phyloP scores from a whole-genome alignment of 2,797 vertebrate species.

The Chelon labrosus region DNA sequence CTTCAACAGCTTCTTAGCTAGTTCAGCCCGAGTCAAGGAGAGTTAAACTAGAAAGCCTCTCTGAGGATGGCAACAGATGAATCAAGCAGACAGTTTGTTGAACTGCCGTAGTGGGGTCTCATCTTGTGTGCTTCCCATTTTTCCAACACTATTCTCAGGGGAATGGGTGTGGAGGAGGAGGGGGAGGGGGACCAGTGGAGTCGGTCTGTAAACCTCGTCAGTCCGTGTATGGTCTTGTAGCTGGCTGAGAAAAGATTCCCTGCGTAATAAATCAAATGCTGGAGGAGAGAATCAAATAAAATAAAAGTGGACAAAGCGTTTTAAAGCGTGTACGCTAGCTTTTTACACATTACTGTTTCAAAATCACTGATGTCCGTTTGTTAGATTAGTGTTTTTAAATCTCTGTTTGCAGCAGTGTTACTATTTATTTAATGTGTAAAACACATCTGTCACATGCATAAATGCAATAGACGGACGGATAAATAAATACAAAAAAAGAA shows the following conservation, averaged over 20 bases:
- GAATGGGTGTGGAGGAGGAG: background rate
- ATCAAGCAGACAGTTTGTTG: slow-evolving; percentile 47
- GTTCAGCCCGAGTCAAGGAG: slow-evolving; percentile 51
- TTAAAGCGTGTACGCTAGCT: background rate
- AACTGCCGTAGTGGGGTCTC: slow-evolving; percentile 31
- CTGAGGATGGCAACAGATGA: slow-evolving; percentile 17
- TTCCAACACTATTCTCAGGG: slow-evolving; percentile 37
- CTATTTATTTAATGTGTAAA: background rate
- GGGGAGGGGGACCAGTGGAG: slow-evolving; percentile 18
- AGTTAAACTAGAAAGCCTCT: slow-evolving; percentile 40
- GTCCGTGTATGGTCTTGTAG: slow-evolving; percentile 11
- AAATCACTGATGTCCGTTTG: background rate
- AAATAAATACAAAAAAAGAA: background rate
- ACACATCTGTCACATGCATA: background rate
- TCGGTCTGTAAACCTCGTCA: slow-evolving; percentile 28
- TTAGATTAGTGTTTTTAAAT: background rate
- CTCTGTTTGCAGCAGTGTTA: background rate
- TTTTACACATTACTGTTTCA: background rate
- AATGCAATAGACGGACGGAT: too few species aligned
- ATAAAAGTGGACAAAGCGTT: too few species aligned
- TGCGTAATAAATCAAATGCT: slow-evolving; percentile 12
- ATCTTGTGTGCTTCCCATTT: slow-evolving; percentile 36
- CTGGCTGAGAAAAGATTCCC: background rate
- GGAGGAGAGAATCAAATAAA: slow-evolving; percentile 16
- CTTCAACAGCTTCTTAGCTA: slow-evolving; percentile 38